These are phyloP conservation scores for Gonocerus acuteangulatus DNA, from an alignment of 2,888 invertebrate genomes.

Conservation along the genomic window DNA sequence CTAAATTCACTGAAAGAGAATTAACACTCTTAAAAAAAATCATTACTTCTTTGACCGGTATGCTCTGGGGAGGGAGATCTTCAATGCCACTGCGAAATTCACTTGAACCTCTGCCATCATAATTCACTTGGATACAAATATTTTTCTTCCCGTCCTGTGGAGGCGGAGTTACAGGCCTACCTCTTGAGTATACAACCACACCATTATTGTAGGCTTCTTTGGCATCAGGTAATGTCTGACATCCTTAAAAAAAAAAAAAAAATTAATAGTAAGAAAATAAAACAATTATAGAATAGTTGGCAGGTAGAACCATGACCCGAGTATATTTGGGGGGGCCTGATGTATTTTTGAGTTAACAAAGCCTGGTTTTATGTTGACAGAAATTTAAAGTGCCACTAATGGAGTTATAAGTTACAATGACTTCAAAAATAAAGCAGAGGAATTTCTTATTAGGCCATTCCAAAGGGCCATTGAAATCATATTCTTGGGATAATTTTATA, in stretches of 20 bases:
- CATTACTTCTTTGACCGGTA: conserved; percentile 10
- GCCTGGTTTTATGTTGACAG: too few relatives aligned
- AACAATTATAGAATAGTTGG: too few relatives aligned
- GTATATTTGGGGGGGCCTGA: too few relatives aligned
- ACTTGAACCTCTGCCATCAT: background rate
- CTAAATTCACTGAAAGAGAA: conserved; percentile 7
- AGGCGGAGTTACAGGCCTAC: background rate
- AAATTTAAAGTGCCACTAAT: too few relatives aligned
- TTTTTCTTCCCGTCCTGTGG: conserved; percentile 14
- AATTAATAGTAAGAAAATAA: too few relatives aligned
- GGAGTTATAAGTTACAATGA: too few relatives aligned
- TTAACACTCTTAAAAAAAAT: conserved; percentile 6
- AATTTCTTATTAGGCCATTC: too few relatives aligned
- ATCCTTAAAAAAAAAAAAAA: conserved; percentile 1
- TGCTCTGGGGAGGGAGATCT: background rate
- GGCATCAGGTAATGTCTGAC: conserved; percentile 7
- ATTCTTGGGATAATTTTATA: too few relatives aligned
- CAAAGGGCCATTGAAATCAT: too few relatives aligned
- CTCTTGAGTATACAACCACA: conserved; percentile 3
- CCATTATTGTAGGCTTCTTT: conserved; percentile 2
- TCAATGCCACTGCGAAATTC: background rate
- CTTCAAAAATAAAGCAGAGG: too few relatives aligned
- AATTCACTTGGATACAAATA: conserved; percentile 10
- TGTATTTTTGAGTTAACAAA: too few relatives aligned
- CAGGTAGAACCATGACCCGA: too few relatives aligned